Conservation (phyloP, 2,888 invertebrate genomes). For the Strigamia maritima region DNA sequence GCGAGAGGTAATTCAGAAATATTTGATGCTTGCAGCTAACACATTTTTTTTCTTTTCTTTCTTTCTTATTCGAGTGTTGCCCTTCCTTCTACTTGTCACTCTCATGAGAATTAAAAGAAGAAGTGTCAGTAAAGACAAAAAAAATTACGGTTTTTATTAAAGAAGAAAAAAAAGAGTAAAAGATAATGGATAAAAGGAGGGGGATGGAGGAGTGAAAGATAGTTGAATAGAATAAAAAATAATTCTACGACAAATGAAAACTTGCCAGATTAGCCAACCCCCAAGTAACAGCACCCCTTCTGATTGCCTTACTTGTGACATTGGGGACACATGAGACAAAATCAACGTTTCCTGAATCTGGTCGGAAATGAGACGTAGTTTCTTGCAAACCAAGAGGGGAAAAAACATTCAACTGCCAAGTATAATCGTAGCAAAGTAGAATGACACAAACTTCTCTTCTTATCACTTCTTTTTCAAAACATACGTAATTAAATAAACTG, state of each 20-base stretch:
- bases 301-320: neutral
- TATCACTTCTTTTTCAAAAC: conserved; percentile 6
- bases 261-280: conserved; percentile 22
- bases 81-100: conserved; percentile 14
- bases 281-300: neutral
- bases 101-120: conserved; percentile 31
- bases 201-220: neutral
- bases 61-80: conserved; percentile 13
- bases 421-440: neutral
- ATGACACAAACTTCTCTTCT: conserved; percentile 21
- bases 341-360: conserved; percentile 16
- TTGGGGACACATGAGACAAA: conserved; percentile 16
- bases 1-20: conserved; percentile 29
- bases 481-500: conserved; percentile 14
- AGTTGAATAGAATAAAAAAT: conserved; percentile 24
- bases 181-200: neutral
- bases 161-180: neutral
- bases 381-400: conserved; percentile 17
- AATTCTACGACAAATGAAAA: conserved; percentile 24
- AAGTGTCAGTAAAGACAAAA: conserved; percentile 29
- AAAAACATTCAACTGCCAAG: conserved; percentile 6
- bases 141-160: conserved; percentile 9
- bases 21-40: conserved; percentile 29
- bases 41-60: neutral
- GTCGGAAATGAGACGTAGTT: conserved; percentile 29